A percentile compares a stretch with the other conserved stretches of the same genome.
Evolutionary conservation across 1,140 invertebrate genomes (phyloP).

Genomic region (Drosophila nikananu): DNA sequence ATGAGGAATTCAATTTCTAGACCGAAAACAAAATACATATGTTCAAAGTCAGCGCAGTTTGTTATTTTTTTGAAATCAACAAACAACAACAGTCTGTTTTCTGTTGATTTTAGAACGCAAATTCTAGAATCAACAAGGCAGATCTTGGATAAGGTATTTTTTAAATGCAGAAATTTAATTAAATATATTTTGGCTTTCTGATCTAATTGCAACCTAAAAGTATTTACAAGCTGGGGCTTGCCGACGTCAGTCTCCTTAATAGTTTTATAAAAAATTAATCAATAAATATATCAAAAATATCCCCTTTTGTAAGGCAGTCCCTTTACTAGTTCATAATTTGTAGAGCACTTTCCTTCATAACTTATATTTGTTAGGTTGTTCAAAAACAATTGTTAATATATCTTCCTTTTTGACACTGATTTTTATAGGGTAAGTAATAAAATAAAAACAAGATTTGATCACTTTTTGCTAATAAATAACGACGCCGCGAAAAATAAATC

Average conservation of each 20-base stretch:
- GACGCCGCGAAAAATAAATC: background rate
- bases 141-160: background rate
- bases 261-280: background rate
- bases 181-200: background rate
- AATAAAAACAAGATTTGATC: background rate
- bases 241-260: background rate
- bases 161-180: background rate
- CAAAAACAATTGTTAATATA: background rate
- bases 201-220: no score
- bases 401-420: background rate
- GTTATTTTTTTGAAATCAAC: slow-evolving; percentile 19
- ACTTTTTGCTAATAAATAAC: slow-evolving; percentile 2
- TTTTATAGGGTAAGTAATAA: background rate
- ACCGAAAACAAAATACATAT: slow-evolving; percentile 22
- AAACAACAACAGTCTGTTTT: slow-evolving; percentile 16
- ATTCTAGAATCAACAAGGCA: slow-evolving; percentile 5
- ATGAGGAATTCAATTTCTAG: slow-evolving; percentile 9
- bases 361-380: background rate
- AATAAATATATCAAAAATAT: background rate
- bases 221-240: background rate
- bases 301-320: background rate
- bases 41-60: slow-evolving; percentile 13
- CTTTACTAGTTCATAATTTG: background rate
- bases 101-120: slow-evolving; percentile 18
- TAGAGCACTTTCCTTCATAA: background rate